Evolutionary conservation across 2,797 vertebrate genomes (phyloP), one percentile per base, ranked within the genome.

Genomic region (Moxostoma hubbsi): DNA sequence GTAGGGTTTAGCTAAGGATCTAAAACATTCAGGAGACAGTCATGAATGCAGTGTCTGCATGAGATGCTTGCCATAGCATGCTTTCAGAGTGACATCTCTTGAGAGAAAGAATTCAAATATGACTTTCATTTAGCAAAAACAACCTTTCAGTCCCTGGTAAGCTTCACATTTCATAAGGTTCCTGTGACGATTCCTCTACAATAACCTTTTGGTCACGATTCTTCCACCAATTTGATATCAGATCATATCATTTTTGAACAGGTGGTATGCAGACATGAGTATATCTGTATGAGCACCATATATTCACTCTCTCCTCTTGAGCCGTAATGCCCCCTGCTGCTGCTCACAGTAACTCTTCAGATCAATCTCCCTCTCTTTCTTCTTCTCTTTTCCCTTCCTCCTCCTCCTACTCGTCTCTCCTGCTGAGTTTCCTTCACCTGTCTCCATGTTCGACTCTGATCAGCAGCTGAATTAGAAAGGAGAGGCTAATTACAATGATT

Each of bases 401-500:
- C 49, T 46, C 49, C 1, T 75, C 24, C 2, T 46, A 7, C 1
- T 64, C 75, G 12, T 50, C 64, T 18, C 64, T 67, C 54, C 75
- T 18, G 61, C 77, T 72, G 68, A 64, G 59, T 64, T 71, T 72
- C 45, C 53, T 18, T 79, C 61, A 71, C 67, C 77, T 79, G 77
- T 72, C 77, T 65, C 67, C 16, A 57, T 70, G 59, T 46, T 79
- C 16, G 7, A 36, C 77, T 72, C 68, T 79, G 68, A 79, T 79
- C 77, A 72, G 59, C 2, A 0, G 53, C 68, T 72, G 59, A 79
- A 79, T 72, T 58, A 24, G 57, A 64, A 43, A 59, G 57, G 55
- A 77, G 47, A 55, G 53, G 61, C 15, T 72, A 79, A 72, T 79
- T 79, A 79, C 43, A 1, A 43, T 55, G 77, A 79, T 59, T 79